Evolutionary conservation across 2,888 invertebrate genomes (phyloP), one percentile per base, ranked within the genome.

Genomic region (Phaonia tiefii): DNA sequence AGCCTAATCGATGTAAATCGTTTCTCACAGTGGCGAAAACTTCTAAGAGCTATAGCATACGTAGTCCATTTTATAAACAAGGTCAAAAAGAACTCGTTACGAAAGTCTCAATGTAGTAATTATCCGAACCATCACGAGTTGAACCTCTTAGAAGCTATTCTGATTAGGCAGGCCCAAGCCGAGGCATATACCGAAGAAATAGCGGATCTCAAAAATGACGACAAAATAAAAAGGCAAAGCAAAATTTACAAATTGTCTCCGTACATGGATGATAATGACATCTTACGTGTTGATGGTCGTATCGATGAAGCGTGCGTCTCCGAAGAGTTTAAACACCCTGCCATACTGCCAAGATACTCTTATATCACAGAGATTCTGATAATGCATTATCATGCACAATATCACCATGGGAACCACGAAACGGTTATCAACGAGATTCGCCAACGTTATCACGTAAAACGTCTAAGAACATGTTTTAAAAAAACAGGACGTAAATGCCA

Each of bases 21-120:
- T n/a, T 77, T 80, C 77, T 80, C 80, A 42, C 46, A 49, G 1
- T 80, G 80, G 70, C 44, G 44, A 42, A 56, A 56, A 44, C 2
- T 17, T 3, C 37, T 70, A 44, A 42, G 56, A 22, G 17, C 56
- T 11, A 44, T 22, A 1, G 58, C 56, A 10, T 70, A n/a, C 11
- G 58, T 70, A 1, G n/a, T 70, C 22, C 22, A 17, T 1, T 70
- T 70, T 44, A 25, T 22, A 7, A 3, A 54, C 25, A 22, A 54
- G 8, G 13, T 25, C 22, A 54, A 54, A 54, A 22, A 10, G 8
- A n/a, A n/a, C n/a, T n/a, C n/a, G n/a, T n/a, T n/a, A n/a, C n/a
- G n/a, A n/a, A n/a, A n/a, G n/a, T n/a, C n/a, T n/a, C n/a, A n/a
- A n/a, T n/a, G n/a, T n/a, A n/a, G n/a, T n/a, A n/a, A n/a, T n/a